Base-by-base conservation (phyloP, 2,888 invertebrate genomes). In the Anticlea derivata region DNA sequence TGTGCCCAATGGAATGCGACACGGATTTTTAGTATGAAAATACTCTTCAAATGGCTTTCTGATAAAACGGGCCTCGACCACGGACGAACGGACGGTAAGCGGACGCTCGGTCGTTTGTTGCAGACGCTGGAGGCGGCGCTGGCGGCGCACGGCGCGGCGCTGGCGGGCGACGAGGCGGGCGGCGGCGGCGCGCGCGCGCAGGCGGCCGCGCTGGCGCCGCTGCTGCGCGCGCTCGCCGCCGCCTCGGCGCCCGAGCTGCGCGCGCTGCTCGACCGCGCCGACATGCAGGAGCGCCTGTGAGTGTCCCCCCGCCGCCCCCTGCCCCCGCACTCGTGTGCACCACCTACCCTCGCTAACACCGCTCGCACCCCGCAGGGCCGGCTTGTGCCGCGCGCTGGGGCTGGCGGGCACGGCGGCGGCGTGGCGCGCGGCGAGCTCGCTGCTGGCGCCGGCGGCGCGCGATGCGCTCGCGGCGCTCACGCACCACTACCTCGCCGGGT, bases 361-460 rank as follows among this genome's bases (percentile, higher is more conserved):
- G n/a, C n/a, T n/a, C 8, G 2, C 7, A 3, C 20, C 8, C 7
- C 8, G 8, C 27, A 22, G 20, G 34, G 8, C 22, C 20, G 39
- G 22, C 1, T 17, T 30, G 39, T 30, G 39, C 22, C 39, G 39
- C 29, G 61, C 56, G 55, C 51, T 63, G 39, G 47, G 39, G 1
- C 39, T 39, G 27, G 38, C 58, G 35, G 68, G 60, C 22, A 54
- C 72, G 57, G 64, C 63, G 38, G 70, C 70, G 39, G 61, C 69
- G 57, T 70, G 69, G 58, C 22, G 34, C 33, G 83, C 77, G 29
- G 78, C 71, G 12, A 61, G 50, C 44, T 70, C 56, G 38, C 57
- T 68, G 58, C 72, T 78, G 65, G 76, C 70, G 58, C 71, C 75
- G 66, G 55, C 3, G 48, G 56, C 58, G 27, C 38, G 44, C 48